phyloP scores from a whole-genome alignment of 2,888 invertebrate species.

The Netelia inedita region DNA sequence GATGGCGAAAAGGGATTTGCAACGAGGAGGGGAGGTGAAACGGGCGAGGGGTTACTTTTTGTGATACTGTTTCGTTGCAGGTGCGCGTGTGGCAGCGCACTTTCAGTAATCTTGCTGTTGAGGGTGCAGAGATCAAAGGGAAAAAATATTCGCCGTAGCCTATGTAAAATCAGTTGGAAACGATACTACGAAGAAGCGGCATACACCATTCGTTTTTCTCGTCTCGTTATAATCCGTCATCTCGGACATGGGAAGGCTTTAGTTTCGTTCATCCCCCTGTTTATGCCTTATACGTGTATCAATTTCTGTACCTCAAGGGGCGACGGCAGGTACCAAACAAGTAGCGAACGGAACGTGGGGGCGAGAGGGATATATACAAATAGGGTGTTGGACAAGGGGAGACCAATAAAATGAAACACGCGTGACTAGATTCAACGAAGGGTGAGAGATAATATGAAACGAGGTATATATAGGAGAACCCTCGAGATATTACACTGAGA shows the following conservation, averaged over 20 bases:
- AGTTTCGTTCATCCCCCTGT: conserved; percentile 37
- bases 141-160: conserved; percentile 36
- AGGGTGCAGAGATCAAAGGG: conserved; percentile 72
- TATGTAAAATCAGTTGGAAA: conserved; percentile 44
- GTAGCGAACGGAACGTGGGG: conserved; percentile 38
- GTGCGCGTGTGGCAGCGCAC: conserved; percentile 74
- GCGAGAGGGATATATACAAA: conserved; percentile 31
- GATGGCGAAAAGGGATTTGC: conserved; percentile 48
- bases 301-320: conserved; percentile 77
- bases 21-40: conserved; percentile 34
- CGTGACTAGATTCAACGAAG: conserved; percentile 74
- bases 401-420: conserved; percentile 77
- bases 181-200: conserved; percentile 34
- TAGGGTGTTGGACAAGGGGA: conserved; percentile 59
- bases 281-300: conserved; percentile 4
- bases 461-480: conserved; percentile 21
- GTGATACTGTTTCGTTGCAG: conserved; percentile 68
- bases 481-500: conserved; percentile 26
- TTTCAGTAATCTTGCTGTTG: conserved; percentile 69
- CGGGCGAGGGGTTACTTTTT: conserved; percentile 40
- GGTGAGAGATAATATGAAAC: conserved; percentile 47
- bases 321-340: conserved; percentile 82
- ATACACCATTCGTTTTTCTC: conserved; percentile 58
- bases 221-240: conserved; percentile 59
- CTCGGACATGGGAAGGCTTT: conserved; percentile 36